A percentile compares a stretch with the other conserved stretches of the same genome.
phyloP scores from a whole-genome alignment of 2,888 invertebrate genomes.

The Drosophila mimetica region DNA sequence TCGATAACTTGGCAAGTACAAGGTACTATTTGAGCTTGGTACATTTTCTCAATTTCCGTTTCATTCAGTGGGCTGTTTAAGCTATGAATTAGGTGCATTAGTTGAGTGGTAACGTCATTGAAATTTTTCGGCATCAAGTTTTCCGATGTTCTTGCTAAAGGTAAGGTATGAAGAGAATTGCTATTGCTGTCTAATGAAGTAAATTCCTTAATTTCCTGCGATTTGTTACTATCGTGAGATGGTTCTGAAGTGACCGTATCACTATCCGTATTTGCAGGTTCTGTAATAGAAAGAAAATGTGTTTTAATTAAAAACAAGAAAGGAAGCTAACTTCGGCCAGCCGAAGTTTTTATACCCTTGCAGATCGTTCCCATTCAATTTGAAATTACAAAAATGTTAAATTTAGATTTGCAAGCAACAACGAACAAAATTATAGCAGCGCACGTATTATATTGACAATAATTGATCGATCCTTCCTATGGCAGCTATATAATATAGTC shows the following conservation, averaged over 20 bases:
- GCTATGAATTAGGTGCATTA: conserved; percentile 61
- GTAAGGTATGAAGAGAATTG: conserved; percentile 43
- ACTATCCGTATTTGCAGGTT: conserved; percentile 69
- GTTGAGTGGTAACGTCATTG: conserved; percentile 56
- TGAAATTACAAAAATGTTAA: too few relatives aligned
- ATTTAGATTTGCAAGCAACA: too few relatives aligned
- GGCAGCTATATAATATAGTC: too few relatives aligned
- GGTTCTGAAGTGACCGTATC: conserved; percentile 80
- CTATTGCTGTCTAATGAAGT: conserved; percentile 72
- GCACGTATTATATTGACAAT: too few relatives aligned
- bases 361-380: too few relatives aligned
- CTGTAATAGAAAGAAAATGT: conserved; percentile 52
- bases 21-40: conserved; percentile 62
- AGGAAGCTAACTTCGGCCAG: too few relatives aligned
- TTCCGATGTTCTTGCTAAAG: conserved; percentile 21
- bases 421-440: too few relatives aligned
- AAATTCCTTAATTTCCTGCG: conserved; percentile 41
- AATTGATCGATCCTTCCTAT: too few relatives aligned
- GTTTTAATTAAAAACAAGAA: too few relatives aligned
- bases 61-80: conserved; percentile 47
- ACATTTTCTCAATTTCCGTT: conserved; percentile 54
- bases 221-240: conserved; percentile 73
- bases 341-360: too few relatives aligned
- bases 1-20: conserved; percentile 74
- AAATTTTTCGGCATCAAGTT: conserved; percentile 12